phyloP scores from a whole-genome alignment of 2,113 vertebrate genomes.

The Rhipidura dahli region DNA sequence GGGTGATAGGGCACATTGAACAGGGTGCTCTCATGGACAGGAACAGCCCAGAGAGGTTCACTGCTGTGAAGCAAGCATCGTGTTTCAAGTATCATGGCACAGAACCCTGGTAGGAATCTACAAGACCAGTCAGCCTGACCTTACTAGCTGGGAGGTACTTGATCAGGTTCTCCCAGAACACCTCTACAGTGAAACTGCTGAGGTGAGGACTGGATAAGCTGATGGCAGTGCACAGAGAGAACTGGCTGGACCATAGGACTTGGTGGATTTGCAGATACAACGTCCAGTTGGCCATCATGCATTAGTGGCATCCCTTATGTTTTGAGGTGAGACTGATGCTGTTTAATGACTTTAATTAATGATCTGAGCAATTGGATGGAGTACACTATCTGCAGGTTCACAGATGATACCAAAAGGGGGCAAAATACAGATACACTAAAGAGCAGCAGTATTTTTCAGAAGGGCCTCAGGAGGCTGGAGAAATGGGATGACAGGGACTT shows the following conservation, averaged over 20 bases:
- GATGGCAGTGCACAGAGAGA: neutral
- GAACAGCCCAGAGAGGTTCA: neutral
- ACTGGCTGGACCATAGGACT: neutral
- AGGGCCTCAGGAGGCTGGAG: neutral
- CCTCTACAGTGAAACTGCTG: neutral
- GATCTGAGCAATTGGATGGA: neutral
- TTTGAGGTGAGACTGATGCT: neutral
- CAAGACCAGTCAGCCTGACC: neutral
- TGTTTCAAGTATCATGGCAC: neutral
- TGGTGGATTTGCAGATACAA: neutral
- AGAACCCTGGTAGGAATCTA: neutral
- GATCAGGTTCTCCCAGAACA: neutral
- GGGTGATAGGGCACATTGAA: neutral
- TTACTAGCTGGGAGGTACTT: neutral
- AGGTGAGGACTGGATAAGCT: neutral
- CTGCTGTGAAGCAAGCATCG: neutral
- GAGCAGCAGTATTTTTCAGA: neutral
- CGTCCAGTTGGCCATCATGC: neutral
- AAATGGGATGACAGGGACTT: neutral
- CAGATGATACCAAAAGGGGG: neutral
- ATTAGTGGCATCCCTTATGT: neutral
- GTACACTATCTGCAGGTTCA: neutral
- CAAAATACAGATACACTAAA: neutral
- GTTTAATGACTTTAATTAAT: neutral
- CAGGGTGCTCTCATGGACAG: neutral